phyloP scores from a whole-genome alignment of 2,113 vertebrate species.

The Columba janthina region DNA sequence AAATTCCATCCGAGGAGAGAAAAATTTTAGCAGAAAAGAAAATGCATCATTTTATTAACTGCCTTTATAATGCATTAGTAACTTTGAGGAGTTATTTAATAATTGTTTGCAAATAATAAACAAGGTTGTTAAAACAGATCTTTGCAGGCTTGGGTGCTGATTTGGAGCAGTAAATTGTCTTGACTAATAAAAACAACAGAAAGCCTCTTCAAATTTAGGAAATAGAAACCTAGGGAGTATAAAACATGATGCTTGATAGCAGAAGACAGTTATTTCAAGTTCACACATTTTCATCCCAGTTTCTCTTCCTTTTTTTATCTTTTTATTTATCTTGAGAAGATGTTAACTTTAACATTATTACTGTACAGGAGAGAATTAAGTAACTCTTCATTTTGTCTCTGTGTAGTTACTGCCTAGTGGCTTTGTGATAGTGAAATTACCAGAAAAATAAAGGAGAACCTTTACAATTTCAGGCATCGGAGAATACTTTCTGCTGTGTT shows the following conservation, averaged over 20 bases:
- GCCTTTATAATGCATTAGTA: constrained; percentile 20
- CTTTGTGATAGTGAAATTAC: neutral
- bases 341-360: neutral
- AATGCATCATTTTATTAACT: constrained; percentile 40
- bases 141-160: neutral
- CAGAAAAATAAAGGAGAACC: neutral
- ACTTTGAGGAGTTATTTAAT: constrained; percentile 47
- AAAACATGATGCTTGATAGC: neutral
- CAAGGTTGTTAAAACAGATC: neutral
- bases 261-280: neutral
- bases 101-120: constrained; percentile 52
- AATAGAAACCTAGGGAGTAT: neutral
- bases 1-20: constrained; percentile 55
- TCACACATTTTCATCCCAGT: neutral
- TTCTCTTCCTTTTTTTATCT: neutral
- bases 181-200: neutral
- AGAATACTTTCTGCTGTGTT: neutral
- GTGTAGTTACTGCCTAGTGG: neutral
- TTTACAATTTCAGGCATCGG: neutral
- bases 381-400: neutral
- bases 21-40: constrained; percentile 54
- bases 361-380: neutral
- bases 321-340: neutral
- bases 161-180: neutral
- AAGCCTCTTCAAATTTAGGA: neutral